These are phyloP conservation scores for Heliothis subflexa DNA, from an alignment of 1,140 invertebrate species.

Conservation along the genomic window DNA sequence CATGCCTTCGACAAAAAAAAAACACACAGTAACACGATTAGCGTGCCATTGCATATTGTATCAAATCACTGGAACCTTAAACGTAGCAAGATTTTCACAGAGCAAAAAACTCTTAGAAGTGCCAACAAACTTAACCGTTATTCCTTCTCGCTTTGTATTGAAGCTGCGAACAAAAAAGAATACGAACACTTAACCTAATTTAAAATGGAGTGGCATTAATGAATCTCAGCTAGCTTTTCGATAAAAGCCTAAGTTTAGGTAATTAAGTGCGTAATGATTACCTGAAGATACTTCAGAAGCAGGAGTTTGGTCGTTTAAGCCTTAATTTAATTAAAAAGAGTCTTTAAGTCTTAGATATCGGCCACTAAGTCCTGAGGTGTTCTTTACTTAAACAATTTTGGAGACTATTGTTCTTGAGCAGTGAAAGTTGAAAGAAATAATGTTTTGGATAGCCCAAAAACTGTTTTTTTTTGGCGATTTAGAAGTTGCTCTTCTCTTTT, in stretches of 20 bases:
- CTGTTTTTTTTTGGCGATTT: constrained; percentile 1
- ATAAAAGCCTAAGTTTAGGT: constrained; percentile 24
- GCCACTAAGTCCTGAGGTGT: not conserved
- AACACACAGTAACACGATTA: too few species aligned
- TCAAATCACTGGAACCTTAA: not conserved
- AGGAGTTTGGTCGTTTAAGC: constrained; percentile 33
- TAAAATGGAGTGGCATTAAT: constrained; percentile 9
- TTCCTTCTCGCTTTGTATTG: constrained; percentile 5
- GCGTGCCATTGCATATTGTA: too few species aligned
- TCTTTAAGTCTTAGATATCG: not conserved
- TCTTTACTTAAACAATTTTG: not conserved
- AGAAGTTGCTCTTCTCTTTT: constrained; percentile 11
- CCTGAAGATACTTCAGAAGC: constrained; percentile 36
- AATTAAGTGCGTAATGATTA: constrained; percentile 40
- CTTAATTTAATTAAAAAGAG: constrained; percentile 49
- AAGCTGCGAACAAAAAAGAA: constrained; percentile 8
- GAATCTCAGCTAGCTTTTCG: constrained; percentile 1
- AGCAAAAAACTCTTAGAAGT: not conserved
- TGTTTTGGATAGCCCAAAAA: not conserved
- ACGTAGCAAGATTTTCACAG: not conserved
- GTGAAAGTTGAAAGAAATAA: not conserved
- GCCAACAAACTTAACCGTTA: constrained; percentile 13
- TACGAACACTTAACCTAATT: constrained; percentile 16
- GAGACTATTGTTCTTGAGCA: too few species aligned
- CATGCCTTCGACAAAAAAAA: too few species aligned